Base-by-base conservation (phyloP, 2,113 vertebrate species). In the Nothocercus julius region DNA sequence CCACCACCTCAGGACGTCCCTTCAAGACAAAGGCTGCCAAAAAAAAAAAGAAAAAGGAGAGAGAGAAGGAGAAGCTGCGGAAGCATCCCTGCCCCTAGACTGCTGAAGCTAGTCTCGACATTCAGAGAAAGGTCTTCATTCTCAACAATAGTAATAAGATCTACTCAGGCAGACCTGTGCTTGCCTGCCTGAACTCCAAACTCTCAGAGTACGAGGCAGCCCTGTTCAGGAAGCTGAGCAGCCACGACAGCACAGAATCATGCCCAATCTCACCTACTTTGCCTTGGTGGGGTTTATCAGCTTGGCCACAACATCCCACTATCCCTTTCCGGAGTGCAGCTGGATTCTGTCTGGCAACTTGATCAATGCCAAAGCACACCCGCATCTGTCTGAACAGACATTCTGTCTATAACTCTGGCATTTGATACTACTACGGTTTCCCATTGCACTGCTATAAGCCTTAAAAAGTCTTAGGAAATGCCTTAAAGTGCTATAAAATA, bases 191-290 rank as follows among this genome's bases (percentile, higher is more conserved):
- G 61, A 19, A 25, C 13, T 67, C 73, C 45, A 86, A 30, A 20
- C 14, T 12, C n/a, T 6, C 3, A 17, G 7, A 6, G 4, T 9
- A 7, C 1, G 56, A 63, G 1, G 16, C 69, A 78, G 69, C 78
- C 5, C 12, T 27, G 9, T 38, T 14, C 45, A 54, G 51, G 49
- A 13, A 58, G 17, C 36, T 0, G 0, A 1, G 40, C 59, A 80
- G 49, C 4, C 68, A 59, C 66, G 66, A 15, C 12, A 73, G 64
- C 28, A 68, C 32, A 56, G n/a, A 22, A 83, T 27, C 5, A 5
- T 32, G 56, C 28, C 53, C 61, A 7, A 79, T 54, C 13, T 25
- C 69, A 58, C 40, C 20, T 8, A 70, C 20, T 24, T 66, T 66
- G 47, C 44, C 42, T 82, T 72, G 10, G 63, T n/a, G 21, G 53